Evolutionary conservation across 2,888 invertebrate species (phyloP).

Genomic region (Neoscelio sp.): DNA sequence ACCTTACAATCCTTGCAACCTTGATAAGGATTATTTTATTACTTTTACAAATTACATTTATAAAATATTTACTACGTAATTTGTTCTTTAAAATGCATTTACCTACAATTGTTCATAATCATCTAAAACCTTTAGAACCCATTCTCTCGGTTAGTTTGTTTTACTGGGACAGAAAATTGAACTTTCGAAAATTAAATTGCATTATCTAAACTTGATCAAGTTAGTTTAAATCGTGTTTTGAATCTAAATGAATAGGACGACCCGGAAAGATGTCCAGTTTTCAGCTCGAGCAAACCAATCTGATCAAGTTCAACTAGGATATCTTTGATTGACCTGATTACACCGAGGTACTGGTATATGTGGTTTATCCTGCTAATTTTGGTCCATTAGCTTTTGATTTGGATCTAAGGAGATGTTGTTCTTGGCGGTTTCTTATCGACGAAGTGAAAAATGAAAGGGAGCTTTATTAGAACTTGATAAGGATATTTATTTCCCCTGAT

Average conservation of each 20-base stretch:
- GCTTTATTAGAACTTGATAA: not conserved
- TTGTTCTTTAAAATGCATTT: too few species aligned
- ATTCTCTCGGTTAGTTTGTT: slow-evolving; percentile 12
- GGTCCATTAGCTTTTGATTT: slow-evolving; percentile 45
- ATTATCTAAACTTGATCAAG: slow-evolving; percentile 35
- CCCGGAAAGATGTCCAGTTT: slow-evolving; percentile 30
- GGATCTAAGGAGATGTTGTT: slow-evolving; percentile 3
- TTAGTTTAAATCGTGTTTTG: slow-evolving; percentile 22
- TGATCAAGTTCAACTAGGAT: slow-evolving; percentile 27
- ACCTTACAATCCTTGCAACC: too few species aligned
- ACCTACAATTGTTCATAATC: too few species aligned
- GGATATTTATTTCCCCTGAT: too few species aligned
- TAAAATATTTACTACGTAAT: too few species aligned
- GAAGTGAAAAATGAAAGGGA: not conserved
- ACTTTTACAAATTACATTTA: too few species aligned
- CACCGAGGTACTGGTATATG: slow-evolving; percentile 25
- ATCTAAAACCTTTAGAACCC: slow-evolving; percentile 7
- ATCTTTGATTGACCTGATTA: slow-evolving; percentile 43
- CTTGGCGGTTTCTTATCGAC: slow-evolving; percentile 1
- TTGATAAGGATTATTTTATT: too few species aligned
- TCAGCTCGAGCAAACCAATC: slow-evolving; percentile 12
- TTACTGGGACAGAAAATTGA: slow-evolving; percentile 6
- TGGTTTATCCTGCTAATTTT: slow-evolving; percentile 33
- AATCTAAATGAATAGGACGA: slow-evolving; percentile 41
- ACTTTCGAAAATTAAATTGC: slow-evolving; percentile 42